Evolutionary conservation across 2,113 vertebrate genomes (phyloP).

Genomic region (Cephalopterus ornatus): DNA sequence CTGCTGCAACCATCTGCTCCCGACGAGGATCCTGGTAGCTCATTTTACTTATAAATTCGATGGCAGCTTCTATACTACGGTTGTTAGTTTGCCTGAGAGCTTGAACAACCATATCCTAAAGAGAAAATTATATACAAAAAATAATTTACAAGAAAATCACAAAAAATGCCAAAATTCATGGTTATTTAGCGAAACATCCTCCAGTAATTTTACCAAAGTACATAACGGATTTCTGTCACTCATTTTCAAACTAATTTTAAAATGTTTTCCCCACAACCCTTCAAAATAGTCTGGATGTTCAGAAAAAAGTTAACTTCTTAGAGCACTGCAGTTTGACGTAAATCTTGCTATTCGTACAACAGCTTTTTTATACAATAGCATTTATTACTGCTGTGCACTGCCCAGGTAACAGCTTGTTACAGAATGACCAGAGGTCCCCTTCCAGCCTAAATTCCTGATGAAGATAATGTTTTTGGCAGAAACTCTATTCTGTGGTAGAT

Average conservation of each 20-base stretch:
- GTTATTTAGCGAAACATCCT: neutral
- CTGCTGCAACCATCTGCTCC: constrained; percentile 85
- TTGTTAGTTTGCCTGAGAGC: constrained; percentile 85
- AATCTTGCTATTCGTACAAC: neutral
- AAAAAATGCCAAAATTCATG: neutral
- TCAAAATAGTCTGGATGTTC: neutral
- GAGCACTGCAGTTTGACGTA: neutral
- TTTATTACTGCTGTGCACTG: neutral
- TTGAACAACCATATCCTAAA: constrained; percentile 86
- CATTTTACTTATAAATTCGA: constrained; percentile 92
- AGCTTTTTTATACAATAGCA: neutral
- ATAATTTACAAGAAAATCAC: neutral
- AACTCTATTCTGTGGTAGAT: neutral
- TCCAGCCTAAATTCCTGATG: neutral
- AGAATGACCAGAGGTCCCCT: neutral
- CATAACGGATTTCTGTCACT: neutral
- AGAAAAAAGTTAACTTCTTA: neutral
- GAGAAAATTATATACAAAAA: constrained; percentile 18
- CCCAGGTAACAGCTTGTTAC: neutral
- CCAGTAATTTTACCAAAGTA: neutral
- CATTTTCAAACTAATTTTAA: neutral
- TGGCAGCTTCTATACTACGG: constrained; percentile 85
- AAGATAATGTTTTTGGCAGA: neutral
- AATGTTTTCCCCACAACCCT: neutral
- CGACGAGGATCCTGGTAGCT: constrained; percentile 89